Evolutionary conservation across 2,113 vertebrate species (phyloP), one percentile per base, ranked within the genome.

Genomic region (Equus przewalskii): DNA sequence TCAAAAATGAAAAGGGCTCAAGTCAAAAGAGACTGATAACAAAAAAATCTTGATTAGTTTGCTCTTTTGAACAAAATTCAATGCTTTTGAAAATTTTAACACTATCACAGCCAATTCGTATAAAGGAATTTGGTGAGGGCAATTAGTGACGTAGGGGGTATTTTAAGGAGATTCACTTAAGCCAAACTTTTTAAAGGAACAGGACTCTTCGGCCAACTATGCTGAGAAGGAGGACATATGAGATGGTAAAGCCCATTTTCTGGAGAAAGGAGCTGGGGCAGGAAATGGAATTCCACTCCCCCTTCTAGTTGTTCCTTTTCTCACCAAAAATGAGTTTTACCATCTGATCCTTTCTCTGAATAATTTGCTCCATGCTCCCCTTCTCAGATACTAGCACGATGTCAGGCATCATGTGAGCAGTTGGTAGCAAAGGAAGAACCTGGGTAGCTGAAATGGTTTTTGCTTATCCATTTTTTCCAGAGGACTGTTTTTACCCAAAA

Each of bases 41-140:
- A 73, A 75, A 94, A 70, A 94, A 85, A 81, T 44, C 46, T 89
- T 90, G 54, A 72, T 84, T 49, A 79, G 33, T 41, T 60, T 92
- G 26, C 16, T 89, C n/a, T 76, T 92, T 54, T 60, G 28, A 73
- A 94, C 51, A 79, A 91, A 94, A 65, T 54, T 73, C 44, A 65
- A 24, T 67, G 60, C 19, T 92, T 94, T 73, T 91, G 30, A 87
- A n/a, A 87, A 86, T 65, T 90, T 92, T 96, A 94, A 90, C 69
- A 92, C 73, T 62, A 91, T 46, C 36, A 89, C 6, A 89, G 65
- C 46, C 89, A 81, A 87, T 70, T 84, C 44, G 78, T 5, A 0
- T 16, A 86, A 78, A 89, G 15, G 8, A 21, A 26, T 89, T 78
- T 70, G 44, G 56, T 44, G 67, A 80, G 75, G 33, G 78, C 28